A percentile compares a stretch with the other conserved stretches of the same genome.
Conservation (phyloP, 1,140 invertebrate species). For the Hycleus phaleratus region DNA sequence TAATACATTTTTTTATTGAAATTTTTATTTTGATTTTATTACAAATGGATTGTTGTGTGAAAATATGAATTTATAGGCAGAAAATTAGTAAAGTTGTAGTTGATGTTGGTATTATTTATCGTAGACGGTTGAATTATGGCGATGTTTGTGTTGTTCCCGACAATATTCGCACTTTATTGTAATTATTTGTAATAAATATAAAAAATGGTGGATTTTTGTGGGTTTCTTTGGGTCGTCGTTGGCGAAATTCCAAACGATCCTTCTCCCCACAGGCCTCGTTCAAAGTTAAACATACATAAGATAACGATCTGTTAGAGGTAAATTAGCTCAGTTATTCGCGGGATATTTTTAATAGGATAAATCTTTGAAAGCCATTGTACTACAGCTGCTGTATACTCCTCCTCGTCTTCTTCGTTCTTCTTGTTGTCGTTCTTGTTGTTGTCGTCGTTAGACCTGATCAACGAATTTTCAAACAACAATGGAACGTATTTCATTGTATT, state of each 20-base stretch:
- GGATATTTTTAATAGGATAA: slow-evolving; percentile 3
- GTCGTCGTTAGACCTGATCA: too few species aligned
- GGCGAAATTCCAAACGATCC: too few species aligned
- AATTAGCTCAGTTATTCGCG: slow-evolving; percentile 2
- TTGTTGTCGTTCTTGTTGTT: too few species aligned
- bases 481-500: too few species aligned
- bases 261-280: too few species aligned
- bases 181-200: too few species aligned
- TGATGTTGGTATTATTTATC: slow-evolving; percentile 25
- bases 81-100: slow-evolving; percentile 36
- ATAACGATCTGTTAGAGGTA: slow-evolving; percentile 1
- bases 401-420: too few species aligned
- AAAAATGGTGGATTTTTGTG: too few species aligned
- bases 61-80: slow-evolving; percentile 37
- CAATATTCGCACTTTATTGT: neutral
- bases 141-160: slow-evolving; percentile 1
- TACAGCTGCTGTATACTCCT: neutral
- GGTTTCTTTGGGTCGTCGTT: too few species aligned
- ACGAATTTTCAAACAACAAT: too few species aligned
- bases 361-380: neutral
- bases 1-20: neutral
- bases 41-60: slow-evolving; percentile 16
- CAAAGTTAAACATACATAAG: neutral
- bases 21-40: too few species aligned
- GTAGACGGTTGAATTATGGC: slow-evolving; percentile 18